phyloP scores from a whole-genome alignment of 2,888 invertebrate species.

The Crematogaster levior region DNA sequence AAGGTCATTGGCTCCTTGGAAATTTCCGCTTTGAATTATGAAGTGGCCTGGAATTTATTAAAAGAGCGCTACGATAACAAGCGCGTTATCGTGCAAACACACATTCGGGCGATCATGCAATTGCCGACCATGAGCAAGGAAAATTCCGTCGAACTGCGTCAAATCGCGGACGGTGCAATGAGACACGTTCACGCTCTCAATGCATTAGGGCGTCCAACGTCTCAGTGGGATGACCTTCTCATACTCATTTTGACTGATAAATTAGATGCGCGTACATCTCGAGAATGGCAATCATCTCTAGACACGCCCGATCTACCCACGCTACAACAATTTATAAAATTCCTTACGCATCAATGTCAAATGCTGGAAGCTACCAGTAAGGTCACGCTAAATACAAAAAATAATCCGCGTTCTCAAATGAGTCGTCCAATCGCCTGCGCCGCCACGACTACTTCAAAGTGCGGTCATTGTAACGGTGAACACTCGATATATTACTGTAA shows the following conservation, averaged over 20 bases:
- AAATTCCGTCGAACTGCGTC: constrained; percentile 49
- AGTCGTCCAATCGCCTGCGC: too few species aligned
- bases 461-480: too few species aligned
- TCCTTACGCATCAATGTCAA: constrained; percentile 60
- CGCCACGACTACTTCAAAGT: too few species aligned
- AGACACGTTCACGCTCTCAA: constrained; percentile 70
- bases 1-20: constrained; percentile 44
- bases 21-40: constrained; percentile 48
- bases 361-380: too few species aligned
- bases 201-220: constrained; percentile 62
- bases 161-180: too few species aligned
- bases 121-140: constrained; percentile 55
- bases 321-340: constrained; percentile 51
- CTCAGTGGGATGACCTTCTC: constrained; percentile 70
- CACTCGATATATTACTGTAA: too few species aligned
- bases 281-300: constrained; percentile 66
- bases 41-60: constrained; percentile 55
- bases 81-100: constrained; percentile 65
- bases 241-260: constrained; percentile 60
- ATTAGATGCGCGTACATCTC: constrained; percentile 13
- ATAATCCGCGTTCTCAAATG: too few species aligned
- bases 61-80: constrained; percentile 68
- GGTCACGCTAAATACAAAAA: too few species aligned
- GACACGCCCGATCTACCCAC: neutral
- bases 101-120: constrained; percentile 67